These are phyloP conservation scores for Drosophila emarginata DNA, from an alignment of 2,888 invertebrate species.

Conservation along the genomic window DNA sequence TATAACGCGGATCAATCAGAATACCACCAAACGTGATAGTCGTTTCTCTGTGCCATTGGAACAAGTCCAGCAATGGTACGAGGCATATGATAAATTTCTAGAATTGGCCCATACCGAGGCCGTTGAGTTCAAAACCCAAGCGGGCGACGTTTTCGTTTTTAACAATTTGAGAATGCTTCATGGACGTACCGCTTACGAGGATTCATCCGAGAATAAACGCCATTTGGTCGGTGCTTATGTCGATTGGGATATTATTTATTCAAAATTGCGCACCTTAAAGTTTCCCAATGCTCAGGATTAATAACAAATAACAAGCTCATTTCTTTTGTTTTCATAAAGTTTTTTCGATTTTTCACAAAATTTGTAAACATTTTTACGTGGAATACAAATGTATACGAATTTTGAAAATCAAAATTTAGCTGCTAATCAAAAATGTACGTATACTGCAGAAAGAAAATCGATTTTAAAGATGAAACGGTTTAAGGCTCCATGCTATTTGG, in stretches of 20 bases:
- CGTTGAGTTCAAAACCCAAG: conserved; percentile 86
- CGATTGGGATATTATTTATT: conserved; percentile 90
- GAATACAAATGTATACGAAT: neutral
- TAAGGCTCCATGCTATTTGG: neutral
- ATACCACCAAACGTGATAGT: conserved; percentile 88
- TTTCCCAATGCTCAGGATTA: conserved; percentile 48
- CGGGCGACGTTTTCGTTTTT: conserved; percentile 88
- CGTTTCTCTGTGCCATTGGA: conserved; percentile 85
- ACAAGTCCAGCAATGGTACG: conserved; percentile 86
- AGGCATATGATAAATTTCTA: conserved; percentile 86
- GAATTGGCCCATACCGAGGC: conserved; percentile 85
- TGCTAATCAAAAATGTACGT: neutral
- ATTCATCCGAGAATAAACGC: conserved; percentile 83
- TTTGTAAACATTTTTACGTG: neutral
- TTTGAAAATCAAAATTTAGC: neutral
- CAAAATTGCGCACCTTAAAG: conserved; percentile 81
- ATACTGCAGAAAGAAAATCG: neutral
- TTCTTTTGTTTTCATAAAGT: neutral
- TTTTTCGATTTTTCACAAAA: neutral
- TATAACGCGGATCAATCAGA: conserved; percentile 86
- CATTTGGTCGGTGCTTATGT: conserved; percentile 88
- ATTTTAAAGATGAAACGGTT: neutral
- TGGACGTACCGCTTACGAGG: conserved; percentile 87
- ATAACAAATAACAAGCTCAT: conserved; percentile 8
- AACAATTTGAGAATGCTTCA: conserved; percentile 89